Conservation (phyloP, 2,888 invertebrate genomes). For the Melinaea marsaeus region DNA sequence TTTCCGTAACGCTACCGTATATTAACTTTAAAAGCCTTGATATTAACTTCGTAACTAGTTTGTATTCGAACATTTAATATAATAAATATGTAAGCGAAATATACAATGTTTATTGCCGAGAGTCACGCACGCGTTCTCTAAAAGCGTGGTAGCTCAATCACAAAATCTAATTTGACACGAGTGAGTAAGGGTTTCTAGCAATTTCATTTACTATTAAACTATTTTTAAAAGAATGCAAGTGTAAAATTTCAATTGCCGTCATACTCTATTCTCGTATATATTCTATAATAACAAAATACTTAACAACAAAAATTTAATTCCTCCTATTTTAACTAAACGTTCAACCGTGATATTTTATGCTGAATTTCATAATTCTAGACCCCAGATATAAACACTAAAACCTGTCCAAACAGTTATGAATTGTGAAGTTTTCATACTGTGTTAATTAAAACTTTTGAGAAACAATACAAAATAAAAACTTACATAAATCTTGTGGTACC, state of each 20-base stretch:
- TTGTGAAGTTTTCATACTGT: background rate
- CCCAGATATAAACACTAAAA: no score
- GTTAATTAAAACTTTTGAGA: conserved; percentile 12
- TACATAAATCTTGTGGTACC: conserved; percentile 50
- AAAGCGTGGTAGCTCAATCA: conserved; percentile 32
- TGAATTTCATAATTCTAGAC: no score
- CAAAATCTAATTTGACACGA: conserved; percentile 30
- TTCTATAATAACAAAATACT: no score
- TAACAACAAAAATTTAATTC: no score
- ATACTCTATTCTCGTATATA: no score
- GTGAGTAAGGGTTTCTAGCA: conserved; percentile 27
- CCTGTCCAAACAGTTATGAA: no score
- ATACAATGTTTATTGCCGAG: conserved; percentile 23
- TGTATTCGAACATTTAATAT: conserved; percentile 15
- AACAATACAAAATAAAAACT: conserved; percentile 34
- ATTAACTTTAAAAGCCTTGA: conserved; percentile 1
- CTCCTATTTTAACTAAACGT: no score
- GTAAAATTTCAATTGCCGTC: no score
- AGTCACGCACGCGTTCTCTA: conserved; percentile 27
- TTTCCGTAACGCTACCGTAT: conserved; percentile 23
- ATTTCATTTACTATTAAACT: conserved; percentile 21
- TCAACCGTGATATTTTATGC: no score
- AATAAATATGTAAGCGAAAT: conserved; percentile 20
- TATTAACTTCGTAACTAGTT: conserved; percentile 15
- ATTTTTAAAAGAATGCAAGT: conserved; percentile 9